Base-by-base conservation (phyloP, 2,113 vertebrate genomes). In the Prunella himalayana region DNA sequence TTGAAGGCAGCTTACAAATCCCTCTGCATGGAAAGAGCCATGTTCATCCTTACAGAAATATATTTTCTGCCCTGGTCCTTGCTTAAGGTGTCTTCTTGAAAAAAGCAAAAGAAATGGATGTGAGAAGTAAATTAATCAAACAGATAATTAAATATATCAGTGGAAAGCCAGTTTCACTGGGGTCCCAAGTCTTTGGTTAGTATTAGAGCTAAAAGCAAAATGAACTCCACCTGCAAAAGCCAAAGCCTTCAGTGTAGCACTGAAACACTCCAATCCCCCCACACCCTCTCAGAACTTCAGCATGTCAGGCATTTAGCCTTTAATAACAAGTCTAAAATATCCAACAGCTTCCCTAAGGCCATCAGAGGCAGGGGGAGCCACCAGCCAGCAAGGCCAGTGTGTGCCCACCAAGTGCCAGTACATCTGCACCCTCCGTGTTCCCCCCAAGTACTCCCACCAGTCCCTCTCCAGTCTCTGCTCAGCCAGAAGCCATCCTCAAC, bases 41-140 rank as follows among this genome's bases (percentile, higher is more conserved):
- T 82, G 44, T 78, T 88, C 60, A 82, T 59, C 39, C 59, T 66
- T 39, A 81, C 13, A 49, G 72, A 92, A 93, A 82, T 28, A 11
- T 7, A 24, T 72, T 81, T 84, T 69, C 63, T 90, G 14, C 44
- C 33, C 23, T 1, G 0, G 41, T 65, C 41, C 35, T 83, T 80
- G 54, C 78, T 91, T 90, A 66, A 90, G 51, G 27, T 30, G 19
- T 27, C 49, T 94, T 86, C 49, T 75, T 51, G 44, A 57, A 80
- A 96, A 90, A 57, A 94, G 42, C 72, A 96, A 95, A 97, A 97
- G 35, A 92, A 84, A 81, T 89, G 79, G 81, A 96, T 86, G 61
- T 92, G 78, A 94, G 73, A 92, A 95, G 78, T 80, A 97, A 96
- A 95, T 90, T 6, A 97, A 96, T 95, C 54, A 84, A 97, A 94